Evolutionary conservation across 2,888 invertebrate species (phyloP), one percentile per base, ranked within the genome.

Genomic region (Agelastica alni): DNA sequence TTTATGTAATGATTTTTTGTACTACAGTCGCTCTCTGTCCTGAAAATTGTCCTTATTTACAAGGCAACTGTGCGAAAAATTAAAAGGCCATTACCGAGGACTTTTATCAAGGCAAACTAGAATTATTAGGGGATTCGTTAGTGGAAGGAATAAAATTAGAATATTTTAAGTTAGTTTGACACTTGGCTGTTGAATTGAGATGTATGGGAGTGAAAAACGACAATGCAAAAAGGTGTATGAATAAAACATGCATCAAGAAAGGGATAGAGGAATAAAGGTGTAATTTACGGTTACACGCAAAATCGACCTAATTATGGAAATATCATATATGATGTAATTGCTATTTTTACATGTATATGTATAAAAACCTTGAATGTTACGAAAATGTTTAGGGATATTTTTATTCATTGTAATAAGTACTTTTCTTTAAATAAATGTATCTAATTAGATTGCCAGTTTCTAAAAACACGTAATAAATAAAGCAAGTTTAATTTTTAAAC

Each of bases 1-100:
- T 62, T 64, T 59, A 59, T 60, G 59, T 57, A 52, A 60, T 53
- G 58, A 56, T 58, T 62, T 52, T 56, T 52, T 58, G 45, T 58
- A 45, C 26, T 55, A 58, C 60, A 62, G 46, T 60, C 59, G 59
- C 60, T 63, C 2, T 26, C 26, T 26, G n/a, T 37, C 37, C 10
- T 10, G 12, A 18, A 39, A 37, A 39, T 39, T 20, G 37, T 17
- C 18, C 10, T 10, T 37, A 37, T 37, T 3, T 37, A 37, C 37
- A 37, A 37, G 18, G 37, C 18, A 37, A 37, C 37, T 18, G 18
- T 34, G 56, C 59, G 53, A 56, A 51, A 47, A 59, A 58, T 59
- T 56, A 56, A 53, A 59, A 56, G 32, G 41, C 53, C 51, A 53
- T 59, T 56, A 59, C 45, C 44, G 44, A 45, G 41, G 39, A 58